Evolutionary conservation across 2,797 vertebrate genomes (phyloP).

Genomic region (Varecia variegata): DNA sequence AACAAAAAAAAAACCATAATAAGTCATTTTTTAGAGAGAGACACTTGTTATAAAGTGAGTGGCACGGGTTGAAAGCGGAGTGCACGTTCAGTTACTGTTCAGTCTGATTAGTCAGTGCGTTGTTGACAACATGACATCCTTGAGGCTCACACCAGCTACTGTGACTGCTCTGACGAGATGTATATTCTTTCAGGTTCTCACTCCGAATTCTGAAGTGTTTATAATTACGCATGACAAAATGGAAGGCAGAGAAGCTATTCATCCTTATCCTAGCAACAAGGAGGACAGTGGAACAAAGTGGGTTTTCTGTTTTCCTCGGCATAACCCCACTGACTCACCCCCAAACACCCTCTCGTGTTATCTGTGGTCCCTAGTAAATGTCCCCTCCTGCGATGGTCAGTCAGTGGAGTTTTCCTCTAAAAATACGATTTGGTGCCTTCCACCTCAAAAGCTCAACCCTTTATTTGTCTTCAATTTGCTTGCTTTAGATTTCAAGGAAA

Average conservation of each 20-base stretch:
- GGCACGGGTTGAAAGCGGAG: no score
- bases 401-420: not conserved
- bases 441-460: not conserved
- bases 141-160: not conserved
- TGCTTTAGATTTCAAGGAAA: not conserved
- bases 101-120: fast-evolving
- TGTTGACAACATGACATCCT: fast-evolving
- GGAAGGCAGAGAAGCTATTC: not conserved
- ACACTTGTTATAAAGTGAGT: not conserved
- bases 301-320: not conserved
- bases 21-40: not conserved
- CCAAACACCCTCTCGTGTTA: fast-evolving
- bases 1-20: no score
- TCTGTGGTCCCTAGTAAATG: no score
- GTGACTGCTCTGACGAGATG: fast-evolving
- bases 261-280: no score
- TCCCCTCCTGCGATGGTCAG: not conserved
- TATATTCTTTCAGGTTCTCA: fast-evolving
- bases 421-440: not conserved
- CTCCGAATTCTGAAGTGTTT: not conserved
- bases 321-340: fast-evolving
- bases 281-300: no score
- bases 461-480: not conserved
- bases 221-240: not conserved
- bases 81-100: fast-evolving